These are phyloP conservation scores for Ceramica pisi DNA, from an alignment of 2,888 invertebrate genomes.

Conservation along the genomic window DNA sequence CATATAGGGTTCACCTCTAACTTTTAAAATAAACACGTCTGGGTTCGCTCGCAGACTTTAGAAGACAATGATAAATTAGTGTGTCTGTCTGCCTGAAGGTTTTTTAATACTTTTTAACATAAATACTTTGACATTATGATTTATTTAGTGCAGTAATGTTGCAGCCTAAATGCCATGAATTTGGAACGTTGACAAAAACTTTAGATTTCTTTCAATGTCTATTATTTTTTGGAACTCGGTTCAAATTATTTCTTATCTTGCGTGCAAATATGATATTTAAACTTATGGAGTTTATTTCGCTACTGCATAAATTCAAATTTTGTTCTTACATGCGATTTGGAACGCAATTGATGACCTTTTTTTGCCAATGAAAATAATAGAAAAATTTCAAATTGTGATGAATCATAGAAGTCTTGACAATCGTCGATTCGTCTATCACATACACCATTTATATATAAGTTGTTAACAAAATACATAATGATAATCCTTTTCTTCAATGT, in stretches of 20 bases:
- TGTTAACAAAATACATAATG: no score
- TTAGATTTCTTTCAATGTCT: not conserved
- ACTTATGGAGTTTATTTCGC: not conserved
- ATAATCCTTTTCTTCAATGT: no score
- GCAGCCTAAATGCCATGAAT: conserved; percentile 43
- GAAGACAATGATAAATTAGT: conserved; percentile 57
- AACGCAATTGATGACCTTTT: not conserved
- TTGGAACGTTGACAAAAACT: conserved; percentile 39
- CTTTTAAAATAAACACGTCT: conserved; percentile 41
- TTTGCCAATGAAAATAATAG: not conserved
- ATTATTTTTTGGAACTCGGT: not conserved
- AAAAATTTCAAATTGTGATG: not conserved
- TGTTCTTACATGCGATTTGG: not conserved
- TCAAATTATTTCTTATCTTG: conserved; percentile 7
- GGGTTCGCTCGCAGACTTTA: conserved; percentile 25
- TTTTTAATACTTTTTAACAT: conserved; percentile 54
- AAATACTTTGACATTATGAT: conserved; percentile 59
- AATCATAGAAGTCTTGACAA: not conserved
- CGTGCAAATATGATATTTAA: conserved; percentile 29
- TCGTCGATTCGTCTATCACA: no score
- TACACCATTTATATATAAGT: no score
- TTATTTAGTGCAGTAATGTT: conserved; percentile 40
- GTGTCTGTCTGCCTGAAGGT: conserved; percentile 36
- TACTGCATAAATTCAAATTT: not conserved
- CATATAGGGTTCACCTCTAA: conserved; percentile 25